These are phyloP conservation scores for Dasyornis broadbenti DNA, from an alignment of 2,113 vertebrate species.

Conservation along the genomic window DNA sequence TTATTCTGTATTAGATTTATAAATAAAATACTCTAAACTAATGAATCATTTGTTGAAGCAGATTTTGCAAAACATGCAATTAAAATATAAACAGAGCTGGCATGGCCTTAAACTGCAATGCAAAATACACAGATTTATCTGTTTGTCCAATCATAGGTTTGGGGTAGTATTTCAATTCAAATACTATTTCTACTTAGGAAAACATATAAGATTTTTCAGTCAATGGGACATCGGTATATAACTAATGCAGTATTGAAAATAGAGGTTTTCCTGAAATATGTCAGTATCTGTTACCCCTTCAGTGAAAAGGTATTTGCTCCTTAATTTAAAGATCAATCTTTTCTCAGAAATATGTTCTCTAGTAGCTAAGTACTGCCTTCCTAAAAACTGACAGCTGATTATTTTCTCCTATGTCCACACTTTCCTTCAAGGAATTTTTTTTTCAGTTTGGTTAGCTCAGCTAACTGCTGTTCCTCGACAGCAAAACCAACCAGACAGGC, in stretches of 20 bases:
- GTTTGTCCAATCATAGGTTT: background rate
- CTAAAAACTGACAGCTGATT: background rate
- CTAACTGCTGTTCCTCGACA: background rate
- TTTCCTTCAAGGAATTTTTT: background rate
- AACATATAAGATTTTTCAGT: background rate
- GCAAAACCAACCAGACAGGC: background rate
- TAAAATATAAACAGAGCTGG: background rate
- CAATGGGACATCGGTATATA: fast-evolving
- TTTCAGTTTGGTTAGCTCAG: background rate
- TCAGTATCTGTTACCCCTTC: background rate
- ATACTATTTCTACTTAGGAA: background rate
- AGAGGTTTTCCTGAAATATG: background rate
- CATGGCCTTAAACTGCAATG: background rate
- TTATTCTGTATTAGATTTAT: background rate
- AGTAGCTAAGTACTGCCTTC: background rate
- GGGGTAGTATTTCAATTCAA: background rate
- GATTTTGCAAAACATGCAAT: background rate
- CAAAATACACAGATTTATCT: background rate
- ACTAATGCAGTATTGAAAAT: background rate
- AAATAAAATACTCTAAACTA: background rate
- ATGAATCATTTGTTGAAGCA: background rate
- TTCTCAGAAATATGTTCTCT: background rate
- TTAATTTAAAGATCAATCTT: background rate
- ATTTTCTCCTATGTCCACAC: background rate
- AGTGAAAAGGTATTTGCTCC: background rate